Conservation (phyloP, 2,113 vertebrate genomes). For the Eptesicus fuscus region DNA sequence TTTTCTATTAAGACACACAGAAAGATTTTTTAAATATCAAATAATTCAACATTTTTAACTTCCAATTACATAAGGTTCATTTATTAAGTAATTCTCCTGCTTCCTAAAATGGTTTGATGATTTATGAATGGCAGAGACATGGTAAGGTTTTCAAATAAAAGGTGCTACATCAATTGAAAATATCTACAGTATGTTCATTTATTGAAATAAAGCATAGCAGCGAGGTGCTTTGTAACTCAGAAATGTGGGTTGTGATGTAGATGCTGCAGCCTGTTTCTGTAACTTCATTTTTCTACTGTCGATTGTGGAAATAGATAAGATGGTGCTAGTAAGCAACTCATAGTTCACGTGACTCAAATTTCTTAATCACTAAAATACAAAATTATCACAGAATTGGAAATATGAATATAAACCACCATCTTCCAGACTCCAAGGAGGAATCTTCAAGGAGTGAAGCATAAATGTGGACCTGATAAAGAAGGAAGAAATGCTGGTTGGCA, state of each 20-base stretch:
- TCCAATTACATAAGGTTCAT: not conserved
- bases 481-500: not conserved
- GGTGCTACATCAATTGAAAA: not conserved
- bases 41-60: not conserved
- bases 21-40: not conserved
- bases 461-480: not conserved
- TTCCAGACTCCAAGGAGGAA: not conserved
- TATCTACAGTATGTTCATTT: not conserved
- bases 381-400: not conserved
- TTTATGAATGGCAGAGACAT: not conserved
- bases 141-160: not conserved
- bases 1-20: not conserved
- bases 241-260: not conserved
- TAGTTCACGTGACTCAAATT: not conserved
- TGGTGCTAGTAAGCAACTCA: not conserved
- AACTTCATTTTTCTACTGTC: conserved; percentile 39
- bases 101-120: not conserved
- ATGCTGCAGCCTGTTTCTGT: not conserved
- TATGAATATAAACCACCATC: not conserved
- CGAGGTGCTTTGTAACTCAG: not conserved
- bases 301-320: not conserved
- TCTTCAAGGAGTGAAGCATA: not conserved
- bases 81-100: not conserved
- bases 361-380: not conserved
- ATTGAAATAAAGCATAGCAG: not conserved